These are phyloP conservation scores for Tenthredo notha DNA, from an alignment of 2,888 invertebrate species.

Conservation along the genomic window DNA sequence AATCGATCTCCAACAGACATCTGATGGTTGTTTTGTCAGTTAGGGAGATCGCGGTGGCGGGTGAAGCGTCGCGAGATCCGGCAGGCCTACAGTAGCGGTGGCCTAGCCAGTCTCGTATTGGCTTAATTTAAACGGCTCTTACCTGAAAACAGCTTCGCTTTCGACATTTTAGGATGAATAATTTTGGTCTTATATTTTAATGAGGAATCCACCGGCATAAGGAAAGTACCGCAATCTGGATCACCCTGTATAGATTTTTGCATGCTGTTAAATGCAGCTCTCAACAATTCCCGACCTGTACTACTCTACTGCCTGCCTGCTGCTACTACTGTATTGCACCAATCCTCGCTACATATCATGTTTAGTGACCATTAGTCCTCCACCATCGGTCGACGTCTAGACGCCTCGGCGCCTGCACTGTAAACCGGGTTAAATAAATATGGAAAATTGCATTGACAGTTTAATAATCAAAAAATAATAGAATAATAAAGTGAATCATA, in stretches of 20 bases:
- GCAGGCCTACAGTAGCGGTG: too few species aligned
- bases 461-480: not conserved
- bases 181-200: too few species aligned
- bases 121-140: too few species aligned
- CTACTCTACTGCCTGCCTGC: not conserved
- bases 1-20: too few species aligned
- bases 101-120: too few species aligned
- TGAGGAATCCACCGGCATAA: too few species aligned
- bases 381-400: constrained; percentile 37
- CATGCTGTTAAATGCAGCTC: constrained; percentile 32
- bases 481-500: not conserved
- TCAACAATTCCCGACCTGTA: constrained; percentile 23
- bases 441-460: constrained; percentile 11
- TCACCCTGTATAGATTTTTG: constrained; percentile 24
- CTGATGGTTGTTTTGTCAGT: too few species aligned
- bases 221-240: too few species aligned
- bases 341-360: constrained; percentile 47
- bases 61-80: too few species aligned
- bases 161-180: too few species aligned
- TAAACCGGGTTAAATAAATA: constrained; percentile 29
- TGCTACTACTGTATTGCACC: constrained; percentile 13
- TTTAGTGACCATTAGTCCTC: constrained; percentile 50
- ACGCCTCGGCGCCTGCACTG: constrained; percentile 31
- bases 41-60: too few species aligned
- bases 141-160: too few species aligned